Conservation (phyloP, 2,888 invertebrate species). For the Drosophila birchii region DNA sequence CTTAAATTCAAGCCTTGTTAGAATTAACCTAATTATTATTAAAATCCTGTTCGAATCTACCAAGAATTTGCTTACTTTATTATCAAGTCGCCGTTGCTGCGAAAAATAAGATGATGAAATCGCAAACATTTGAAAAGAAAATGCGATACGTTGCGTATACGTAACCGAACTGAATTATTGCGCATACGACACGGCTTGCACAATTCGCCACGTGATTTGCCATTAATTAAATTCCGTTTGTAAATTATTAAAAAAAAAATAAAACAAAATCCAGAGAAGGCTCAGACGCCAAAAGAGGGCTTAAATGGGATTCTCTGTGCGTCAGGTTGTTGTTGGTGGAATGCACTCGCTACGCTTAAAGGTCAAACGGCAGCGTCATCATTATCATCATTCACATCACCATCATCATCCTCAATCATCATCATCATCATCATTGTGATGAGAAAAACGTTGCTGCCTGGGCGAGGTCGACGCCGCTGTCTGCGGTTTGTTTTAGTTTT, state of each 20-base stretch:
- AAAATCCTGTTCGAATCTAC: conserved; percentile 9
- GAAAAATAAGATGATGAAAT: conserved; percentile 41
- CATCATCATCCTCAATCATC: background rate
- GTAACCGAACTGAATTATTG: conserved; percentile 59
- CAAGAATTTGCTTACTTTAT: conserved; percentile 27
- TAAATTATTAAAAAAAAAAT: conserved; percentile 13
- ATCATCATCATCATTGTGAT: background rate
- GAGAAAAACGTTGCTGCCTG: conserved; percentile 41
- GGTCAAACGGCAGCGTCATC: conserved; percentile 64
- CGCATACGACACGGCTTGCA: conserved; percentile 61
- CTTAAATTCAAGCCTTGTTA: too few relatives aligned
- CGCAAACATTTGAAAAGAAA: conserved; percentile 22
- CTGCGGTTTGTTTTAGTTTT: conserved; percentile 47
- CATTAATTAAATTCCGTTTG: conserved; percentile 67
- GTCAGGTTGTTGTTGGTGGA: conserved; percentile 52
- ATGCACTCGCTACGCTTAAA: conserved; percentile 65
- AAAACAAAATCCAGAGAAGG: background rate
- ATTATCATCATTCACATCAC: conserved; percentile 10
- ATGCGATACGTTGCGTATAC: conserved; percentile 59
- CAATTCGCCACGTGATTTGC: conserved; percentile 47
- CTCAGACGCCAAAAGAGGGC: conserved; percentile 37
- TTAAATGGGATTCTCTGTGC: conserved; percentile 32
- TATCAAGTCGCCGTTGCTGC: conserved; percentile 12
- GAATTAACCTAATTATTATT: background rate
- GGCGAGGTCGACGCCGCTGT: conserved; percentile 59